A percentile compares a stretch with the other conserved stretches of the same genome.
Conservation (phyloP, 2,113 vertebrate species). For the human (Homo sapiens) region DNA sequence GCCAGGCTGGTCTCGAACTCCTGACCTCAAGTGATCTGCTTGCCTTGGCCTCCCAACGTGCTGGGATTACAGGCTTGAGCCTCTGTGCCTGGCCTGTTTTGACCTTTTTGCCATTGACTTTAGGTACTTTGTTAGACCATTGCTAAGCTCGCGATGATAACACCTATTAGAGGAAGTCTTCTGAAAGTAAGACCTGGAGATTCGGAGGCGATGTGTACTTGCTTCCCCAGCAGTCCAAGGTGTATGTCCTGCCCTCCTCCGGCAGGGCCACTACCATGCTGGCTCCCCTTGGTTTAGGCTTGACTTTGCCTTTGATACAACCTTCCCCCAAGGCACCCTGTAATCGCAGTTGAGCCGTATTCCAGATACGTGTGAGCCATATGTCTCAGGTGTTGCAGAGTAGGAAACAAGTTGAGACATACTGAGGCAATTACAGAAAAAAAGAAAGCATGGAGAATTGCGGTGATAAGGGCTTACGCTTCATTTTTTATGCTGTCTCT, state of each 20-base stretch:
- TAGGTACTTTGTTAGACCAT: background rate
- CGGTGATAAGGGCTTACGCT: background rate
- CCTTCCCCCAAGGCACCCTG: rapidly evolving
- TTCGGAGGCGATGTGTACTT: background rate
- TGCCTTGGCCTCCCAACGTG: no score
- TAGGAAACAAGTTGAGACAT: background rate
- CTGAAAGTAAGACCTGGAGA: background rate
- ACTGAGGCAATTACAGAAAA: background rate
- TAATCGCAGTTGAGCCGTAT: no score
- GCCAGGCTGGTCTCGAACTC: no score
- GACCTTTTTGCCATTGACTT: background rate
- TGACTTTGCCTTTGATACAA: background rate
- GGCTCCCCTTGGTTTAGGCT: no score
- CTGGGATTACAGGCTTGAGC: no score
- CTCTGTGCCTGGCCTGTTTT: background rate
- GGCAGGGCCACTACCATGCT: rapidly evolving
- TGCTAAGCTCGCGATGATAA: background rate
- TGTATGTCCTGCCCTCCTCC: background rate
- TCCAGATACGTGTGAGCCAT: no score
- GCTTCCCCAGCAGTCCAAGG: background rate
- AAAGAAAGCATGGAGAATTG: background rate
- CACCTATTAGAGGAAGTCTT: no score
- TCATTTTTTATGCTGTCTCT: background rate
- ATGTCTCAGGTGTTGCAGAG: background rate
- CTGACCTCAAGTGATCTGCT: no score